Conservation (phyloP, 2,797 vertebrate species). For the Chrosomus eos region DNA sequence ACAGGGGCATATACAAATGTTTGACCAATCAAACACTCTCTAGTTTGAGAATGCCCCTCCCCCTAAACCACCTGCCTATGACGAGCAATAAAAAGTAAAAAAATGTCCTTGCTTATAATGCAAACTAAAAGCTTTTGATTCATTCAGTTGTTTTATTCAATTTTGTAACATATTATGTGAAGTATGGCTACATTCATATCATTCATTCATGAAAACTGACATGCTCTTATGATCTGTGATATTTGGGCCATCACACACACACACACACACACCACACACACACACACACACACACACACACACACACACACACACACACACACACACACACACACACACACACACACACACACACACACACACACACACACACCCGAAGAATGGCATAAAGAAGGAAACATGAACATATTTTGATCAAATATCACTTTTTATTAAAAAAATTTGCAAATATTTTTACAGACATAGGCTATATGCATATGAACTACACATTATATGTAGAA, state of each 20-base stretch:
- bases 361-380: background rate
- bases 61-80: background rate
- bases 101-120: background rate
- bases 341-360: too few species aligned
- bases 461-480: too few species aligned
- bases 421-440: constrained; percentile 15
- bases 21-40: background rate
- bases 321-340: too few species aligned
- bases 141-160: too few species aligned
- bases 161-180: background rate
- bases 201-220: background rate
- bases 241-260: background rate
- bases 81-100: background rate
- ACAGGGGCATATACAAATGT: background rate
- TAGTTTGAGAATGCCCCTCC: background rate
- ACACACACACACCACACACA: background rate
- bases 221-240: background rate
- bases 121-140: background rate
- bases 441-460: background rate
- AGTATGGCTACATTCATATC: background rate
- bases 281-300: too few species aligned
- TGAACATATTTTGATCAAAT: background rate
- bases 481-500: background rate
- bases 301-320: too few species aligned
- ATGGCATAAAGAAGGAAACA: background rate